A percentile compares a stretch with the other conserved stretches of the same genome.
These are phyloP conservation scores for Galeruca laticollis DNA, from an alignment of 2,888 invertebrate species.

Conservation along the genomic window DNA sequence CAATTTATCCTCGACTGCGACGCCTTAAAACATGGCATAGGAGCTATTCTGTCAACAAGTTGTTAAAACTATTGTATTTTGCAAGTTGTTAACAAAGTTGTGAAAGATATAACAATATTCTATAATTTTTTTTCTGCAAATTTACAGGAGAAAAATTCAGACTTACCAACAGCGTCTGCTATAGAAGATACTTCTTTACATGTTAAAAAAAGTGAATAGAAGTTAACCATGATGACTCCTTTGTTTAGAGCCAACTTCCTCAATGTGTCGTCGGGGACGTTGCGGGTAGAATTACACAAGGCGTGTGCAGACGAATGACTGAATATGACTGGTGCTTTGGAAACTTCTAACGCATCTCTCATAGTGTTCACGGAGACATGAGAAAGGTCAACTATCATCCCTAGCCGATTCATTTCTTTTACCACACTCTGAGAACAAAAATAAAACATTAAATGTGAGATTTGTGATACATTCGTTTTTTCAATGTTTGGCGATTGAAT, in stretches of 20 bases:
- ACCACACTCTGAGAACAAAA: constrained; percentile 75
- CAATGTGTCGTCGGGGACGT: constrained; percentile 84
- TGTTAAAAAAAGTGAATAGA: constrained; percentile 83
- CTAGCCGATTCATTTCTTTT: constrained; percentile 89
- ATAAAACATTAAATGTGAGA: constrained; percentile 13
- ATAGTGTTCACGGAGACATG: constrained; percentile 86
- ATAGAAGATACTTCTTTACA: constrained; percentile 81
- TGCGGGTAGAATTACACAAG: constrained; percentile 83
- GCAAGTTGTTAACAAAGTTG: too few relatives aligned
- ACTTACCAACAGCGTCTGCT: constrained; percentile 83
- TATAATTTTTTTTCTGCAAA: too few relatives aligned
- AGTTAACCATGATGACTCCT: constrained; percentile 89
- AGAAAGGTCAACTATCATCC: constrained; percentile 88
- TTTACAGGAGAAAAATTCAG: background rate
- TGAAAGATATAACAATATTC: too few relatives aligned
- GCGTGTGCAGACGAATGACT: constrained; percentile 87
- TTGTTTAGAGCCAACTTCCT: constrained; percentile 80
- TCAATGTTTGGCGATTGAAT: background rate
- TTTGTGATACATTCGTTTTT: background rate
- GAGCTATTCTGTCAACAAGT: too few relatives aligned
- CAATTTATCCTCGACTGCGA: too few relatives aligned
- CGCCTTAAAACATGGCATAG: too few relatives aligned
- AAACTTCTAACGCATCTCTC: constrained; percentile 81
- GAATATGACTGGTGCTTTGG: constrained; percentile 87
- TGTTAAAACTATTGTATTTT: too few relatives aligned